A percentile compares a stretch with the other conserved stretches of the same genome.
These are phyloP conservation scores for Mesorhabditis belari DNA, from an alignment of 2,888 invertebrate species.

Conservation along the genomic window DNA sequence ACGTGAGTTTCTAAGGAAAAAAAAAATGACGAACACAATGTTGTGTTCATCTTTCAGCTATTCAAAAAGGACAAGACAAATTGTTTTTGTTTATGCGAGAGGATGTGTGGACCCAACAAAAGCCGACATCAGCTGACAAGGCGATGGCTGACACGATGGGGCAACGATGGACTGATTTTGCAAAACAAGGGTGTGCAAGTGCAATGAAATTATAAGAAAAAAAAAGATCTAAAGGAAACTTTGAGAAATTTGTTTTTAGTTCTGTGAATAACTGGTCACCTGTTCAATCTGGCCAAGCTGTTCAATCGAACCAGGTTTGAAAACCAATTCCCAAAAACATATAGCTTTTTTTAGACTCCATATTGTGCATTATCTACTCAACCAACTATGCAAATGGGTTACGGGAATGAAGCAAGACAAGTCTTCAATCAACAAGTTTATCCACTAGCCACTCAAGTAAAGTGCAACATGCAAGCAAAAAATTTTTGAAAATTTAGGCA, in stretches of 20 bases:
- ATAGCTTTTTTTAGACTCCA: slow-evolving; percentile 13
- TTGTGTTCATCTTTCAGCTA: slow-evolving; percentile 18
- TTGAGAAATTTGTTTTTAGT: not conserved
- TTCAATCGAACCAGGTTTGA: not conserved
- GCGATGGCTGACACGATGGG: slow-evolving; percentile 34
- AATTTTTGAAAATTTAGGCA: too few relatives aligned
- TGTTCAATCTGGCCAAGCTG: not conserved
- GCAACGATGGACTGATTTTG: slow-evolving; percentile 34
- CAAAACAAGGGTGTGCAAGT: slow-evolving; percentile 24
- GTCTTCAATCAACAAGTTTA: slow-evolving; percentile 36
- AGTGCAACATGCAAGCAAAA: too few relatives aligned
- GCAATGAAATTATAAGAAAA: not conserved
- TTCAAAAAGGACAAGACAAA: slow-evolving; percentile 34
- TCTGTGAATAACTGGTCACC: not conserved
- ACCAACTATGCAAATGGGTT: slow-evolving; percentile 18
- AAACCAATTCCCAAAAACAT: not conserved
- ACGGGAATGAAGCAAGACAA: slow-evolving; percentile 23
- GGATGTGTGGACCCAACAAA: slow-evolving; percentile 23
- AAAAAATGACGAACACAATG: not conserved
- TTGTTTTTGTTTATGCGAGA: slow-evolving; percentile 35
- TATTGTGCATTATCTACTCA: slow-evolving; percentile 27
- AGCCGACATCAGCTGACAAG: slow-evolving; percentile 22
- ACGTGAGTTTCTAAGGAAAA: not conserved
- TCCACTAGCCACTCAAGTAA: too few relatives aligned
- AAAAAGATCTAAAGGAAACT: not conserved